Conservation (phyloP, 30 jellyfish, hydroid and myxozoan species). For the Cassiopea xamachana region DNA sequence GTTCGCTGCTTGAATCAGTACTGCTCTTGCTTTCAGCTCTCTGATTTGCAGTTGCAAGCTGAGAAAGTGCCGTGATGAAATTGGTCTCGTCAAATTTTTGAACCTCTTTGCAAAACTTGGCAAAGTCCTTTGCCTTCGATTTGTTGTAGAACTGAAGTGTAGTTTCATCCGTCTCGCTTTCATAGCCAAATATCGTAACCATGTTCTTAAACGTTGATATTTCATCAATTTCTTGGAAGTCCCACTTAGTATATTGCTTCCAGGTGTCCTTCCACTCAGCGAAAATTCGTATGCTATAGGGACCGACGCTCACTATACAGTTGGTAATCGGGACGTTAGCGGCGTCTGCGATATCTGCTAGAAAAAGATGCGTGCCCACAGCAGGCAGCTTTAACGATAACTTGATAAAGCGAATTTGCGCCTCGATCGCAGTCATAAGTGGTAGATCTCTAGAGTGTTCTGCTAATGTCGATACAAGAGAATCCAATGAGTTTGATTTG, state of each 20-base stretch:
- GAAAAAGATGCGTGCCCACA: slow-evolving; percentile 45
- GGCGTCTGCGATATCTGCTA: slow-evolving; percentile 26
- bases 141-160: slow-evolving; percentile 23
- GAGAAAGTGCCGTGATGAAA: background rate
- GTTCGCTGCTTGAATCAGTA: background rate
- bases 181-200: slow-evolving; percentile 44
- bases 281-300: slow-evolving; percentile 42
- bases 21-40: slow-evolving; percentile 17
- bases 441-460: slow-evolving; percentile 21
- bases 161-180: slow-evolving; percentile 43
- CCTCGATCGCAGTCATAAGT: slow-evolving; percentile 26
- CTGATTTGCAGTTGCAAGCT: background rate
- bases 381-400: slow-evolving; percentile 54
- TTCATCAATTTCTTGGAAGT: slow-evolving; percentile 51
- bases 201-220: slow-evolving; percentile 19
- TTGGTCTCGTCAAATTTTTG: slow-evolving; percentile 45
- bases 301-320: slow-evolving; percentile 53
- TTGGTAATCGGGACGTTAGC: background rate
- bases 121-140: slow-evolving; percentile 37
- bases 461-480: background rate
- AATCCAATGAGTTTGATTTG: slow-evolving; percentile 14
- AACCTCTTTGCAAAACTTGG: slow-evolving; percentile 47
- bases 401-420: slow-evolving; percentile 47
- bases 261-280: slow-evolving; percentile 12
- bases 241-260: slow-evolving; percentile 60